A percentile compares a stretch with the other conserved stretches of the same genome.
phyloP scores from a whole-genome alignment of 2,888 invertebrate genomes.

The Pyralis farinalis region DNA sequence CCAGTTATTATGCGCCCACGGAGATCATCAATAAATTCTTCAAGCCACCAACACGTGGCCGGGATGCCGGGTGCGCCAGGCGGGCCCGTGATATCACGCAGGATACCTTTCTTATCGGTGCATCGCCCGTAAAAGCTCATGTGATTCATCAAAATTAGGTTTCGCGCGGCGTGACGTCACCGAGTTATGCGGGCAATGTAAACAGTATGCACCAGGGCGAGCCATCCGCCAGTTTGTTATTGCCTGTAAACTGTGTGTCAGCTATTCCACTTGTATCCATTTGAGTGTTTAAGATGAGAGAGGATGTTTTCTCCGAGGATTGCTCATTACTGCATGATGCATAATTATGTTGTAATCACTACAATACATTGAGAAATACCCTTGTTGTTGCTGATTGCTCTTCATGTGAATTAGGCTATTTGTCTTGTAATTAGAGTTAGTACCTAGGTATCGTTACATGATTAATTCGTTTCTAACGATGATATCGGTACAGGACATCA shows the following conservation, averaged over 20 bases:
- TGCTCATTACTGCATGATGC: not conserved
- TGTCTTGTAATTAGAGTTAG: no score
- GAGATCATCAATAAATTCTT: conserved; percentile 64
- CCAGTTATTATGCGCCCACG: conserved; percentile 78
- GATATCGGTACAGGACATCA: no score
- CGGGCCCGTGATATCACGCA: conserved; percentile 47
- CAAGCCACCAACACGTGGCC: conserved; percentile 62
- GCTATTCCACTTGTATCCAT: conserved; percentile 1
- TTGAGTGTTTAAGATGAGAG: not conserved
- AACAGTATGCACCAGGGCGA: not conserved
- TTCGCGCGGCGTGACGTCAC: conserved; percentile 68
- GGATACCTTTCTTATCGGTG: conserved; percentile 65
- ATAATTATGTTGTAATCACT: no score
- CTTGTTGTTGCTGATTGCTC: no score
- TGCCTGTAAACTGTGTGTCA: conserved; percentile 14
- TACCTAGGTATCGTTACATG: no score
- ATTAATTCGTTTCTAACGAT: no score
- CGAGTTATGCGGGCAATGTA: conserved; percentile 55
- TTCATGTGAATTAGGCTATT: no score
- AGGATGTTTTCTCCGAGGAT: not conserved
- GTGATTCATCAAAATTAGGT: conserved; percentile 74
- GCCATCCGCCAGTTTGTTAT: conserved; percentile 23
- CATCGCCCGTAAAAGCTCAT: conserved; percentile 69
- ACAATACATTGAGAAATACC: no score
- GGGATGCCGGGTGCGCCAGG: conserved; percentile 34